Evolutionary conservation across 2,797 vertebrate species (phyloP).

Genomic region (Numenius phaeopus): DNA sequence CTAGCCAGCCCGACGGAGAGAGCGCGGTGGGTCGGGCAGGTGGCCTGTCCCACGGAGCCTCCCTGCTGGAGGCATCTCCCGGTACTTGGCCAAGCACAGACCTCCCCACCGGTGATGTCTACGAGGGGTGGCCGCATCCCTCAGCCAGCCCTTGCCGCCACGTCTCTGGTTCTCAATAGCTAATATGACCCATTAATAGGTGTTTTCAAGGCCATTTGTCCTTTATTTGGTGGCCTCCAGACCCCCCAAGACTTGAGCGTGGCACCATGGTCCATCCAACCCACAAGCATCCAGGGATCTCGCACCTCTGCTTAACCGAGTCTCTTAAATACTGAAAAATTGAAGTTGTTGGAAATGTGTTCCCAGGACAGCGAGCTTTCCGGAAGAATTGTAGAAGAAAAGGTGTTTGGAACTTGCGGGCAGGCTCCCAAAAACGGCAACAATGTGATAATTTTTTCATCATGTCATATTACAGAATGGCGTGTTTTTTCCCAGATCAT

Average conservation of each 20-base stretch:
- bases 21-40: neutral
- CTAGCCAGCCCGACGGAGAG: neutral
- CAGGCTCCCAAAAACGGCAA: neutral
- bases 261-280: fast-evolving
- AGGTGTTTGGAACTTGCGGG: neutral
- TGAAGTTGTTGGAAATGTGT: fast-evolving
- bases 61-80: neutral
- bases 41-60: neutral
- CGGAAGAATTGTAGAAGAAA: neutral
- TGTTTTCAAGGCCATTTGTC: neutral
- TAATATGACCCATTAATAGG: fast-evolving
- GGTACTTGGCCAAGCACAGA: fast-evolving
- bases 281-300: neutral
- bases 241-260: neutral
- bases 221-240: neutral
- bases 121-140: neutral
- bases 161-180: neutral
- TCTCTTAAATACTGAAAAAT: fast-evolving
- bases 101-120: fast-evolving
- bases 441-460: neutral
- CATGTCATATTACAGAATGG: neutral
- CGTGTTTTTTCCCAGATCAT: neutral
- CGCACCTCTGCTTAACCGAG: fast-evolving
- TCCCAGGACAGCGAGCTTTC: neutral
- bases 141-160: neutral